Percentiles rank a stretch among this genome's conserved stretches.
Evolutionary conservation across 2,888 invertebrate genomes (phyloP).

Genomic region (Ischnus inquisitorius): DNA sequence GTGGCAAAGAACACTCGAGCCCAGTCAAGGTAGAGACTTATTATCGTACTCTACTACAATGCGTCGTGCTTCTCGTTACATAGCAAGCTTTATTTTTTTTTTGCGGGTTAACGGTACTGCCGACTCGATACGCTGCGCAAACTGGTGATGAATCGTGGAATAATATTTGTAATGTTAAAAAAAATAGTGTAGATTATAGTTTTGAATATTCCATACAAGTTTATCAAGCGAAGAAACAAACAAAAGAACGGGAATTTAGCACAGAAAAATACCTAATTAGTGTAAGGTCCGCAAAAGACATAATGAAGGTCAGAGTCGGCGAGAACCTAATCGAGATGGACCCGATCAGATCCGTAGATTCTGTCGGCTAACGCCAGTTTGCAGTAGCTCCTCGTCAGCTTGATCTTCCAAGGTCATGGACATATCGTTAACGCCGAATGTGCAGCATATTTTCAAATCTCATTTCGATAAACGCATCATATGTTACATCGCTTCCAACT

Average conservation of each 20-base stretch:
- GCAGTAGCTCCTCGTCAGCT: not conserved
- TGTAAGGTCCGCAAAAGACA: no score
- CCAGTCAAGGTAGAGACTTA: slow-evolving; percentile 89
- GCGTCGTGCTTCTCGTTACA: slow-evolving; percentile 75
- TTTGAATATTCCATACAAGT: no score
- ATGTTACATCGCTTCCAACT: slow-evolving; percentile 36
- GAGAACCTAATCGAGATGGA: no score
- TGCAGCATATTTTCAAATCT: slow-evolving; percentile 2
- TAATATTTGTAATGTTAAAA: no score
- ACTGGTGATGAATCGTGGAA: not conserved
- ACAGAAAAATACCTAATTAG: no score
- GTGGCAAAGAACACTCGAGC: slow-evolving; percentile 89
- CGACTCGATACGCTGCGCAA: not conserved
- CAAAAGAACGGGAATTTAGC: no score
- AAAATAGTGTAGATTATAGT: no score
- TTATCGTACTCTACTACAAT: slow-evolving; percentile 76
- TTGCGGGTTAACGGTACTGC: slow-evolving; percentile 5
- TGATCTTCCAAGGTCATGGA: not conserved
- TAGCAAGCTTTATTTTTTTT: slow-evolving; percentile 66
- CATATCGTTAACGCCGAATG: not conserved
- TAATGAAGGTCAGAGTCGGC: no score
- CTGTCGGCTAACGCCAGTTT: not conserved
- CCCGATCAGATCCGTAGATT: not conserved
- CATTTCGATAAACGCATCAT: slow-evolving; percentile 17
- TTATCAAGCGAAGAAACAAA: no score